Evolutionary conservation across 2,888 invertebrate species (phyloP).

Genomic region (Andrena trimmerana): DNA sequence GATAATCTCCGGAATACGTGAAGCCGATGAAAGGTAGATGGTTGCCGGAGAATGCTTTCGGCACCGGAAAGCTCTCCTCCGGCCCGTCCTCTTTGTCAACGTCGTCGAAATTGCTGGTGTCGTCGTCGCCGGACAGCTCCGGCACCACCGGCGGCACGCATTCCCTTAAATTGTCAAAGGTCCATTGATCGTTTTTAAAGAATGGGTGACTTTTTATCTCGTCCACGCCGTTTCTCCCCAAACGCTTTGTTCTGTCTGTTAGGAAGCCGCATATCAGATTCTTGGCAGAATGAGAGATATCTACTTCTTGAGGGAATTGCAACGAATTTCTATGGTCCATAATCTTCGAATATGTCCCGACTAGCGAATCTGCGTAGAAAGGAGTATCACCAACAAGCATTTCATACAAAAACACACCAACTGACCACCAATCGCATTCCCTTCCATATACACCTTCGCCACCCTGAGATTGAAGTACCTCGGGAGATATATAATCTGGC

Average conservation of each 20-base stretch:
- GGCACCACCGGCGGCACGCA: slow-evolving; percentile 99
- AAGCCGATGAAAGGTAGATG: slow-evolving; percentile 99
- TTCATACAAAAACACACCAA: slow-evolving; percentile 99
- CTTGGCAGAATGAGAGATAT: slow-evolving; percentile 95
- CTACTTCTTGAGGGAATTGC: slow-evolving; percentile 96
- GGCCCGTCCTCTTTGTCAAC: slow-evolving; percentile 97
- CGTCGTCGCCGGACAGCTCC: slow-evolving; percentile 97
- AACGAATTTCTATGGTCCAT: slow-evolving; percentile 99
- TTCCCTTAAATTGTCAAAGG: slow-evolving; percentile 97
- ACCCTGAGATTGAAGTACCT: slow-evolving; percentile 98
- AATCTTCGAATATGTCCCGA: slow-evolving; percentile 99
- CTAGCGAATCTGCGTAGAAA: slow-evolving; percentile 99
- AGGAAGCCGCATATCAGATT: slow-evolving; percentile 97
- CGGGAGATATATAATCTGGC: slow-evolving; percentile 99
- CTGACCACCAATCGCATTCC: slow-evolving; percentile 99
- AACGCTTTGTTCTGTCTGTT: slow-evolving; percentile 94
- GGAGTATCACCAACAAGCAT: slow-evolving; percentile 99
- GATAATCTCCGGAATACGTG: slow-evolving; percentile 98
- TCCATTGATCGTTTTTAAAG: slow-evolving; percentile 99
- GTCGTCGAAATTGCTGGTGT: slow-evolving; percentile 99
- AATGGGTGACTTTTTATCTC: slow-evolving; percentile 98
- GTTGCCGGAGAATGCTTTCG: slow-evolving; percentile 99
- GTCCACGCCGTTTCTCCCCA: slow-evolving; percentile 96
- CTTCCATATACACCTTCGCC: slow-evolving; percentile 98
- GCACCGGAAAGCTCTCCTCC: slow-evolving; percentile 97